phyloP scores from a whole-genome alignment of 2,113 vertebrate genomes.

The Gambusia affinis region DNA sequence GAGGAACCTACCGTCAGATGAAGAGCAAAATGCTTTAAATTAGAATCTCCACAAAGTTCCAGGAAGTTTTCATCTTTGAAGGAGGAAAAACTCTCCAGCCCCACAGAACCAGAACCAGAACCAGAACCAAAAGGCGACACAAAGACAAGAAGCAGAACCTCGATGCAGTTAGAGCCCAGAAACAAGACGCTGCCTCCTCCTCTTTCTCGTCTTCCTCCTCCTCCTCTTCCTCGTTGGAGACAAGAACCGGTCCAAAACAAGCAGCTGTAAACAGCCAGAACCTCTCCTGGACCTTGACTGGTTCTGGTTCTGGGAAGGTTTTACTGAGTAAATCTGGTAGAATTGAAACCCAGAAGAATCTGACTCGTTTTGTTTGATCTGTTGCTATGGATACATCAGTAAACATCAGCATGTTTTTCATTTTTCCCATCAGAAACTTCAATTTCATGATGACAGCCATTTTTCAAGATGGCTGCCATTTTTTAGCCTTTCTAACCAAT shows the following conservation, averaged over 20 bases:
- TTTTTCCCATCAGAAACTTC: no score
- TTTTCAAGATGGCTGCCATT: no score
- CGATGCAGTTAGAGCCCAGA: background rate
- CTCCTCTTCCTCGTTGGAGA: no score
- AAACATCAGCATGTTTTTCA: no score
- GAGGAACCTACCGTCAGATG: constrained; percentile 11
- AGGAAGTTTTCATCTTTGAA: background rate
- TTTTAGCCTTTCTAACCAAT: no score
- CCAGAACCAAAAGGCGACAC: background rate
- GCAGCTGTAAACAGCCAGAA: background rate
- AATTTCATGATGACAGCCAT: no score
- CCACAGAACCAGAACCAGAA: background rate
- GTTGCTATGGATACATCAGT: no score
- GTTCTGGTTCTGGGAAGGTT: no score
- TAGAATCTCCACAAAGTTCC: background rate
- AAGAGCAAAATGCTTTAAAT: background rate
- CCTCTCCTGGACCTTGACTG: background rate
- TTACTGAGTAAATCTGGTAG: no score
- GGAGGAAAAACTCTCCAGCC: background rate
- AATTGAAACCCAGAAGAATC: no score
- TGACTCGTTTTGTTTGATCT: no score
- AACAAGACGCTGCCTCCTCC: background rate
- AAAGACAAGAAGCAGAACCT: background rate
- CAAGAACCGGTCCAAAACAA: no score
- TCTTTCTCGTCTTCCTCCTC: background rate